Evolutionary conservation across 2,113 vertebrate genomes (phyloP), one percentile per base, ranked within the genome.

Genomic region (Strigops habroptila): DNA sequence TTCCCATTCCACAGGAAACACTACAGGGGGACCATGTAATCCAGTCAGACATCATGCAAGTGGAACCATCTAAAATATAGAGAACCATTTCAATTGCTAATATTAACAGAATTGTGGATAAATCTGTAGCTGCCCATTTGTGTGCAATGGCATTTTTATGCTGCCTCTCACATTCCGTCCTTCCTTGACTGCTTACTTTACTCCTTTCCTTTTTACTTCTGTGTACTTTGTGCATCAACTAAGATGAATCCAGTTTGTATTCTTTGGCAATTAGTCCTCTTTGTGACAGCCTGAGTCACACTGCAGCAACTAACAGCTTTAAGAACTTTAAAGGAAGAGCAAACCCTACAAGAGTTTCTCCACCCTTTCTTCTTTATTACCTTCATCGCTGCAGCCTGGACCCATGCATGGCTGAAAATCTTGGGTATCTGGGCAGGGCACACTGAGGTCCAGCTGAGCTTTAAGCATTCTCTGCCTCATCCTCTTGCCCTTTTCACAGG

Each of bases 21-120:
- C 99, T 99, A 88, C 99, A 99, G 6, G 99, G 98, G 30, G 99
- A 99, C 99, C 99, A 99, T 3, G 98, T 98, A 97, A 99, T 99
- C 99, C 99, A 99, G 95, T 99, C 99, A 27, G 99, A 99, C 99
- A 99, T 99, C 98, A 99, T 99, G 90, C 99, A 99, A 55, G 99
- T 99, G 88, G 99, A 99, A 24, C 98, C 98, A 76, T 99, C 99
- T 99, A 92, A 86, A 98, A 98, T 28, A 97, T 37, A 97, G 39
- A 35, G 52, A 33, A 86, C 3, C 5, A 51, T 80, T 68, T 80
- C 70, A 93, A 48, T 12, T 28, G 37, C 68, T 86, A 35, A 31
- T 9, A 22, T 1, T 31, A 49, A 3, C 28, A 75, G 9, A n/a
- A 12, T 7, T 57, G 31, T 57, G 53, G 49, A 49, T 25, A 59